Conservation (phyloP, 2,113 vertebrate genomes). For the Sterna hirundo region DNA sequence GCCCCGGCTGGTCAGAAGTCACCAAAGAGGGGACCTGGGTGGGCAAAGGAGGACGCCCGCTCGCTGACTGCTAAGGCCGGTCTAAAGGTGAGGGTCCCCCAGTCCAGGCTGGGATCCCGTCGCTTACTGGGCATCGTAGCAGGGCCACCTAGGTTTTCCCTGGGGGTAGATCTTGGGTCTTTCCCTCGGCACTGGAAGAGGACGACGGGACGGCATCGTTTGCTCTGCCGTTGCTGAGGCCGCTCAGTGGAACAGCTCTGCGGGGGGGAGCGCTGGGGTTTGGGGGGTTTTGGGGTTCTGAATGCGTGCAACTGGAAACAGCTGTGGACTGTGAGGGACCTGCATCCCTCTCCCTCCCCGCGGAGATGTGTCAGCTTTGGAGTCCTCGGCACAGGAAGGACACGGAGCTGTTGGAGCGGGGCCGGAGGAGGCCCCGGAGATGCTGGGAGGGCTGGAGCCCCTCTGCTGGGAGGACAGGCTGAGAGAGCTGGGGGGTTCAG, state of each 20-base stretch:
- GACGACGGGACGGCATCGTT: fast-evolving
- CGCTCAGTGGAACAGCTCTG: neutral
- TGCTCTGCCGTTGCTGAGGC: neutral
- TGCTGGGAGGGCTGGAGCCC: too few species aligned
- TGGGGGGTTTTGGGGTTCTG: neutral
- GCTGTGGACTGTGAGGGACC: neutral
- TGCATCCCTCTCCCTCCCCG: neutral
- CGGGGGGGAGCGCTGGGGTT: neutral
- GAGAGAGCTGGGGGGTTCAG: too few species aligned
- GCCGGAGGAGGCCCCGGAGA: too few species aligned
- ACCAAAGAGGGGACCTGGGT: neutral
- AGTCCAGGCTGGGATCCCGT: neutral
- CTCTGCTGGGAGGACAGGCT: too few species aligned
- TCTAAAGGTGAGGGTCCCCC: neutral
- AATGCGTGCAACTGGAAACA: neutral
- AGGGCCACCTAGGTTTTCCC: neutral
- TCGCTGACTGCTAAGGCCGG: neutral
- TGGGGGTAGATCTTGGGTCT: neutral
- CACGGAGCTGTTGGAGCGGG: too few species aligned
- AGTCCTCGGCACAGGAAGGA: too few species aligned
- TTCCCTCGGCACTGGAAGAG: too few species aligned
- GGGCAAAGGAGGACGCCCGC: neutral
- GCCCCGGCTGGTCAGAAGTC: neutral
- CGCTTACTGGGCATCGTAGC: neutral
- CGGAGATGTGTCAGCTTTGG: neutral